phyloP scores from a whole-genome alignment of 1,140 invertebrate genomes.

The Marisa cornuarietis region DNA sequence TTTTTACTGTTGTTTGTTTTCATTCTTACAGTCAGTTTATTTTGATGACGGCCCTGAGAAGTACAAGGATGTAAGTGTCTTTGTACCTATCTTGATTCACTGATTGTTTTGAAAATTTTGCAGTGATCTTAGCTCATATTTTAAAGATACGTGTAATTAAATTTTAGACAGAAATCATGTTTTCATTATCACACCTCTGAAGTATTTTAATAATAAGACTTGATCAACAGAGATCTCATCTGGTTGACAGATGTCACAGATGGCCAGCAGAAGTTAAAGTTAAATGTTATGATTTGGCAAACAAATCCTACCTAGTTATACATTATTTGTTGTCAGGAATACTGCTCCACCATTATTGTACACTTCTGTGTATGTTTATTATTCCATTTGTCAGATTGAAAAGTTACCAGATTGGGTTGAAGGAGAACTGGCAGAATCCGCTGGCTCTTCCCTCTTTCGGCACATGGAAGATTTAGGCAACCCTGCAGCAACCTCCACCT shows the following conservation, averaged over 20 bases:
- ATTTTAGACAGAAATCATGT: no score
- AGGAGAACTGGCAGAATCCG: slow-evolving; percentile 53
- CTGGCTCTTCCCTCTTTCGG: slow-evolving; percentile 52
- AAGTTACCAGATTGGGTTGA: slow-evolving; percentile 60
- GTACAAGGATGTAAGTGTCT: slow-evolving; percentile 14
- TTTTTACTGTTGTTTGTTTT: slow-evolving; percentile 9
- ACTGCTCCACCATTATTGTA: not conserved
- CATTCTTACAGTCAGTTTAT: slow-evolving; percentile 58
- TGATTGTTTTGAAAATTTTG: not conserved
- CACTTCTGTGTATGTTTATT: not conserved
- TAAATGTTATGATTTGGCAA: no score
- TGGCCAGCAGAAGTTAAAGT: no score
- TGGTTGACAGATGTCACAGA: no score
- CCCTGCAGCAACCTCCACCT: slow-evolving; percentile 53
- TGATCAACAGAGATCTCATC: no score
- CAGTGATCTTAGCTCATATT: not conserved
- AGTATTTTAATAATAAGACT: no score
- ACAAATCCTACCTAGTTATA: no score
- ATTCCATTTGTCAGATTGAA: slow-evolving; percentile 33
- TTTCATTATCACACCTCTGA: no score
- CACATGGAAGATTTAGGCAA: slow-evolving; percentile 41
- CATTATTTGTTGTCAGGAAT: not conserved
- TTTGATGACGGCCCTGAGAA: slow-evolving; percentile 51
- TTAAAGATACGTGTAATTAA: no score
- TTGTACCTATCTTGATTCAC: no score